These are phyloP conservation scores for Chlamydotis undulata DNA, from an alignment of 2,113 vertebrate species.

Conservation along the genomic window DNA sequence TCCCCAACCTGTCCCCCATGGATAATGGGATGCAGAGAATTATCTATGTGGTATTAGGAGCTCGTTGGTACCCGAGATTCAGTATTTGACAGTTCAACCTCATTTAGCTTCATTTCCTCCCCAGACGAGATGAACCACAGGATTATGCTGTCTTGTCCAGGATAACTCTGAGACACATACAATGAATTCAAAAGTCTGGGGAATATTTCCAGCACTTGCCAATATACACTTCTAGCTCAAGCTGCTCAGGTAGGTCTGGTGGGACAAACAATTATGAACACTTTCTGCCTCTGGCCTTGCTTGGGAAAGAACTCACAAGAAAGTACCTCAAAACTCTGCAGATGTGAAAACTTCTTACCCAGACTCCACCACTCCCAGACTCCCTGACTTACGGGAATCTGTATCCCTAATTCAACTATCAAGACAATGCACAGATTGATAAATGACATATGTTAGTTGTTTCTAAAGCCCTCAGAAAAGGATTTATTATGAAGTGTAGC, in stretches of 20 bases:
- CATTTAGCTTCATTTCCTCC: not conserved
- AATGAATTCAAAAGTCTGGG: not conserved
- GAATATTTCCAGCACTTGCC: constrained; percentile 13
- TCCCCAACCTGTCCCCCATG: accelerated
- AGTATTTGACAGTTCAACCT: not conserved
- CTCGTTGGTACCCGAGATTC: not conserved
- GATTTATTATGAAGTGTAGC: not conserved
- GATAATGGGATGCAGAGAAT: not conserved
- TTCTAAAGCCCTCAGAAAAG: constrained; percentile 7
- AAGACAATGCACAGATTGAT: not conserved
- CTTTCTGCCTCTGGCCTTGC: not conserved
- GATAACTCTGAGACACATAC: not conserved
- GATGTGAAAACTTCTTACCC: not conserved
- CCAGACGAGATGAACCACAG: not conserved
- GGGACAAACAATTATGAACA: not conserved
- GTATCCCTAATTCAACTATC: not conserved
- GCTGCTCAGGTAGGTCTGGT: not conserved
- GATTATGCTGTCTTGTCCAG: not conserved
- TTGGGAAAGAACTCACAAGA: not conserved
- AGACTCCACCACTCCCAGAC: not conserved
- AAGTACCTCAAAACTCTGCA: not conserved
- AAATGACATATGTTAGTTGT: not conserved
- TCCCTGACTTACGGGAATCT: not conserved
- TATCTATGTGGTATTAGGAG: not conserved
- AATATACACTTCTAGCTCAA: not conserved